Percentiles rank a stretch among this genome's conserved stretches.
These are phyloP conservation scores for Vimba vimba DNA, from an alignment of 2,113 vertebrate genomes.

Conservation along the genomic window DNA sequence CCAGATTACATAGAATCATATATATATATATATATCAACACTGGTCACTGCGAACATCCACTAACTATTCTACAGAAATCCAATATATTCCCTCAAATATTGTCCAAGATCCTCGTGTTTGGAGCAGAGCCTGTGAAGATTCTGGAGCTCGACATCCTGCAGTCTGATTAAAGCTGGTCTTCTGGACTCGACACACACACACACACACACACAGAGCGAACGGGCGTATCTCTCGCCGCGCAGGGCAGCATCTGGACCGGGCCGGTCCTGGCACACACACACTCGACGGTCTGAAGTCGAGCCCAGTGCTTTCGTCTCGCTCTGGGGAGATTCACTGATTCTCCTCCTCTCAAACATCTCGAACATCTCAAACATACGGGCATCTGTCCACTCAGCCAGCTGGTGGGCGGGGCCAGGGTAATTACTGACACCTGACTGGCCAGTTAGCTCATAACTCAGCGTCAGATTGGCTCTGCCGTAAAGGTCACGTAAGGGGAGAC, in stretches of 20 bases:
- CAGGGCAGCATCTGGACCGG: conserved; percentile 29
- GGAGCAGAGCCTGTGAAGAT: neutral
- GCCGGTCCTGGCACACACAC: conserved; percentile 18
- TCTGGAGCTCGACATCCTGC: too few species aligned
- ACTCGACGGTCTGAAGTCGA: conserved; percentile 28
- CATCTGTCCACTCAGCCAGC: conserved; percentile 43
- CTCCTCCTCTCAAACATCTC: conserved; percentile 47
- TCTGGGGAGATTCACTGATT: conserved; percentile 37
- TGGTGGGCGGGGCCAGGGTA: conserved; percentile 33
- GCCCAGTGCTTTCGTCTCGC: conserved; percentile 9
- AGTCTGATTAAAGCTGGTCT: conserved; percentile 4
- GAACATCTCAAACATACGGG: conserved; percentile 40
- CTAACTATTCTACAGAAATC: neutral
- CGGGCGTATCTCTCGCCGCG: conserved; percentile 6
- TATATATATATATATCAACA: neutral
- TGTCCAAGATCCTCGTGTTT: neutral
- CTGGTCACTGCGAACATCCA: neutral
- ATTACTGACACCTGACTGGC: conserved; percentile 41
- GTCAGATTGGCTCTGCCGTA: conserved; percentile 34
- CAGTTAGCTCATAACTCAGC: conserved; percentile 15
- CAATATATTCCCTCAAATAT: neutral
- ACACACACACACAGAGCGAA: conserved; percentile 8
- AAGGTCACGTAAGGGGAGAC: neutral
- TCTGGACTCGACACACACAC: neutral
- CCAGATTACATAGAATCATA: too few species aligned